Base-by-base conservation (phyloP, 2,888 invertebrate species). In the Erpobdella octoculata region DNA sequence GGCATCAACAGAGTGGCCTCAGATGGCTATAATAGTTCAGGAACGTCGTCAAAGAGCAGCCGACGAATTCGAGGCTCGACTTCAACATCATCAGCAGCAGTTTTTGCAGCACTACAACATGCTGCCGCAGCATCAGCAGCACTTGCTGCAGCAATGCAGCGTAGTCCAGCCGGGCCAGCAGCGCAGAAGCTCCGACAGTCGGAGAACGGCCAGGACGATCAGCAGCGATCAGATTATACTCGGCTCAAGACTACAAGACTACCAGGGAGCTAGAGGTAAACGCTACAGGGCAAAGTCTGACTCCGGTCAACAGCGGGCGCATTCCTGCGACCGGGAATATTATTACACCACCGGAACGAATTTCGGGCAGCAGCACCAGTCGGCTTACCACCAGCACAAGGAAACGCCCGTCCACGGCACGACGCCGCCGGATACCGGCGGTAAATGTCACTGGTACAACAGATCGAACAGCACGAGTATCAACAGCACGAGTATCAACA, bases 1-100 rank as follows among this genome's bases (percentile, higher is more conserved):
- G 73, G 68, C 73, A 6, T 75, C 76, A 12, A 71, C 72, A 3
- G 77, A 76, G 41, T 76, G 77, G 77, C 74, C 76, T 0, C 71
- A 73, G 41, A 73, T 75, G 25, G 76, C 76, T 0, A 75, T 73
- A 25, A 75, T 76, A 33, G 70, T 76, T 9, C 76, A 76, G 46
- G 76, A 76, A 64, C 70, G 73, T n/a, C 64, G 76, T n/a, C 76
- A 76, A 71, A 67, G 74, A 21, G 75, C 74, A 18, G 72, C 69
- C 38, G 73, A 74, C n/a, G 70, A 69, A n/a, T 72, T 74, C 67
- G 70, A 72, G 38, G 74, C 74, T 25, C 68, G 71, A 18, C 70
- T 72, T 12, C 33, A 59, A 15, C 41, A 41, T 6, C 66, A 25
- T 28, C 48, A 48, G 18, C 41, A 37, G 64, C 36, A 46, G 9